Evolutionary conservation across 2,113 vertebrate genomes (phyloP).

Genomic region (Pluvialis apricaria): DNA sequence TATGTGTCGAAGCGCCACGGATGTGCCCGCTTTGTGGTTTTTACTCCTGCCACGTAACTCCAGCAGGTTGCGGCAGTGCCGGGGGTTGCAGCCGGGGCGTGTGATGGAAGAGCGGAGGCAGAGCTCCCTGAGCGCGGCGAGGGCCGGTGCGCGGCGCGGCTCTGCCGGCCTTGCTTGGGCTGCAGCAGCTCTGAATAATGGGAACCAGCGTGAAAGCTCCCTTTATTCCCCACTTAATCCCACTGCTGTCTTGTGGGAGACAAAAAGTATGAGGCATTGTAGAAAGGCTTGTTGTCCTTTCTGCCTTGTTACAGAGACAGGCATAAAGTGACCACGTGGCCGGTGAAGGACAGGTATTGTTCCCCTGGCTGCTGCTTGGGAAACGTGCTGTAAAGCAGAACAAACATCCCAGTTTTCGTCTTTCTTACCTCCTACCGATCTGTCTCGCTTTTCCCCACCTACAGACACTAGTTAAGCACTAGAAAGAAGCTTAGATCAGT

Average conservation of each 20-base stretch:
- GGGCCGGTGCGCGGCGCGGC: background rate
- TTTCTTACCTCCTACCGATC: background rate
- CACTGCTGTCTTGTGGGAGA: rapidly evolving
- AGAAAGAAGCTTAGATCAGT: slow-evolving; percentile 3
- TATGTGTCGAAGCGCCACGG: background rate
- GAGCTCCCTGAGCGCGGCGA: rapidly evolving
- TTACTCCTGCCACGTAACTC: background rate
- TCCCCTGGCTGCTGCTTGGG: background rate
- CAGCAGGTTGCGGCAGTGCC: background rate
- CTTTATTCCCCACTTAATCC: background rate
- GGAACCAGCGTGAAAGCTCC: background rate
- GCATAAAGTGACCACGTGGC: background rate
- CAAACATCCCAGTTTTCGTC: background rate
- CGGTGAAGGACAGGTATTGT: background rate
- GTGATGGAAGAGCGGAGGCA: background rate
- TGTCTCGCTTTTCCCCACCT: background rate
- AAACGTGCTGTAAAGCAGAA: background rate
- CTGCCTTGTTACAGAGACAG: background rate
- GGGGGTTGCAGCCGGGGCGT: rapidly evolving
- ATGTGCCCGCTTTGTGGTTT: background rate
- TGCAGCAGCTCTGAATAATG: background rate
- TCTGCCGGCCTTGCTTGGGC: background rate
- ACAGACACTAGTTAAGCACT: background rate
- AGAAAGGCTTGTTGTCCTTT: background rate
- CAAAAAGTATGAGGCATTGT: background rate